These are phyloP conservation scores for Drosophila quadrilineata DNA, from an alignment of 1,140 invertebrate genomes.

Conservation along the genomic window DNA sequence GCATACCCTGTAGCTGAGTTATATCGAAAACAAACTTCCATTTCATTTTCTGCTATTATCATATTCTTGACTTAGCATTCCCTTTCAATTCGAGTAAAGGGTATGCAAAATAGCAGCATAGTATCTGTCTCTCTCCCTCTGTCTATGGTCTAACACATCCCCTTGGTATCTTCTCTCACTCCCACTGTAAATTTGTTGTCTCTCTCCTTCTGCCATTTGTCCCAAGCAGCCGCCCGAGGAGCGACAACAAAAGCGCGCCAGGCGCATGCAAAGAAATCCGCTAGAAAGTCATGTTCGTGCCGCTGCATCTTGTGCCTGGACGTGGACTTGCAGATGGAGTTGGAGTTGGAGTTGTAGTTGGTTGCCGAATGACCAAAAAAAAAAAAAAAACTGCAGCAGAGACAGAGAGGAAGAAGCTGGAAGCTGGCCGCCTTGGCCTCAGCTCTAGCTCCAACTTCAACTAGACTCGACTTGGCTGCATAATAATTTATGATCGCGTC, in stretches of 20 bases:
- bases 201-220: background rate
- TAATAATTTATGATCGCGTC: conserved; percentile 81
- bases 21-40: too few species aligned
- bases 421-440: conserved; percentile 1
- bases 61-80: background rate
- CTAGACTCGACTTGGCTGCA: conserved; percentile 75
- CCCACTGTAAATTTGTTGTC: conserved; percentile 3
- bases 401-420: conserved; percentile 4
- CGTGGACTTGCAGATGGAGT: background rate
- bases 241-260: conserved; percentile 53
- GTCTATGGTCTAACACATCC: too few species aligned
- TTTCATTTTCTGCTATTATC: too few species aligned
- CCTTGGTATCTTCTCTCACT: too few species aligned
- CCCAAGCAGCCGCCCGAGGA: conserved; percentile 11
- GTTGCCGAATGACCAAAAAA: conserved; percentile 27
- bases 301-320: conserved; percentile 49
- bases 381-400: background rate
- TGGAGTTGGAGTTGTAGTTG: conserved; percentile 11
- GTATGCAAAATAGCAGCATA: conserved; percentile 30
- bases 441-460: conserved; percentile 21
- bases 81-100: background rate
- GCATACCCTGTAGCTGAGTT: conserved; percentile 11
- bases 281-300: conserved; percentile 79
- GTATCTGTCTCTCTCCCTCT: conserved; percentile 16
- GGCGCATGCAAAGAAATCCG: conserved; percentile 73